Evolutionary conservation across 2,797 vertebrate species (phyloP).

Genomic region (Mus caroli): DNA sequence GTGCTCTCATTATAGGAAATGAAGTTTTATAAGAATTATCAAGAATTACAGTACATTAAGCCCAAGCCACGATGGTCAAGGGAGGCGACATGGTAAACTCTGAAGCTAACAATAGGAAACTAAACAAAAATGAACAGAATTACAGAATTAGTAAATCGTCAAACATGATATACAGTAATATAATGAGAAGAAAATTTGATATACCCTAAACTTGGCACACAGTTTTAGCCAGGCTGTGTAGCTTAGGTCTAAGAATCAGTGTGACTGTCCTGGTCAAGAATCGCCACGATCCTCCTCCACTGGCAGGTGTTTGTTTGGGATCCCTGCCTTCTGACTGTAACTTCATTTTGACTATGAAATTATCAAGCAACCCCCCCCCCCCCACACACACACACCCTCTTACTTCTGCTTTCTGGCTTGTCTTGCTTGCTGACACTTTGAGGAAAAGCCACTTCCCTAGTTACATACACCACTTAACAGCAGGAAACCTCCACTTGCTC

Average conservation of each 20-base stretch:
- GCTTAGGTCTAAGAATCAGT: not conserved
- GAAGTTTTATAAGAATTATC: not conserved
- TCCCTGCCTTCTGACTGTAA: not conserved
- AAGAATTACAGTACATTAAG: not conserved
- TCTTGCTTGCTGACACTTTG: constrained; percentile 47
- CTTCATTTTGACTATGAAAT: constrained; percentile 9
- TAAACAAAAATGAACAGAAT: not conserved
- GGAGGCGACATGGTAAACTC: not conserved
- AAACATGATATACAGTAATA: not conserved
- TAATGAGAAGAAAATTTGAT: not conserved
- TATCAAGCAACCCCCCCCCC: not conserved
- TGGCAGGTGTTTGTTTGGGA: not conserved
- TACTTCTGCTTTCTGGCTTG: constrained; percentile 74
- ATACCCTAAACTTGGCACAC: not conserved
- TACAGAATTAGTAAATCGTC: not conserved
- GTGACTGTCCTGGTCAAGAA: not conserved
- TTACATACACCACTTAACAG: not conserved
- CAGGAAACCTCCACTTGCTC: not conserved
- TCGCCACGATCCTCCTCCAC: fast-evolving
- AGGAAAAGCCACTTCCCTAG: constrained; percentile 68
- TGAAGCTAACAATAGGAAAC: not conserved
- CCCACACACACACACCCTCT: not conserved
- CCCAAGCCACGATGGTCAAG: not conserved
- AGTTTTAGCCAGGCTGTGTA: not conserved
- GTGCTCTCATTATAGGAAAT: not conserved